Evolutionary conservation across 2,888 invertebrate species (phyloP), one percentile per base, ranked within the genome.

Genomic region (Danaus chrysippus): DNA sequence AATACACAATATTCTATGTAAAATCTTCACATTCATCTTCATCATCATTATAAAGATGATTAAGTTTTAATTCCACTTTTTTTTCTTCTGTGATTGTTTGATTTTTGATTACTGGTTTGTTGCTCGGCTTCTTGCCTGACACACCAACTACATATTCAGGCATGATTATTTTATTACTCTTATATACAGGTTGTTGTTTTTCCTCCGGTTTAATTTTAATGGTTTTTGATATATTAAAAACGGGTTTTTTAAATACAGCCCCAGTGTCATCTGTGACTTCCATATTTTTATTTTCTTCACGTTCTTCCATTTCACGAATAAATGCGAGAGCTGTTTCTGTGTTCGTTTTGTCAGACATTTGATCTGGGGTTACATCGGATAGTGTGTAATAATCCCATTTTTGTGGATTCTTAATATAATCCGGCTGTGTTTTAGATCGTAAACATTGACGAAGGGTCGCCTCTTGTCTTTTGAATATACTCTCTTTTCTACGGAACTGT

Each of bases 361-460:
- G 96, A 13, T 93, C 93, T 62, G 91, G 92, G 9, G 92, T 91
- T 3, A 96, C 96, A 92, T 97, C 96, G 34, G 93, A 94, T 15
- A 97, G 82, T 13, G 94, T 93, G 75, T 97, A 97, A 75, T 94
- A 95, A 11, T 93, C 94, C 95, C 96, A 97, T 76, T 95, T 96
- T 65, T 95, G 93, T 12, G 97, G 97, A 84, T 96, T 94, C 68
- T 92, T 93, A 74, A 94, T 92, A 74, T 93, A 93, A 68, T 78
- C 86, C 62, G 82, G 87, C 64, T 79, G 76, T 61, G 73, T 84
- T 77, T 76, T 89, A 13, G 73, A 84, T 56, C 92, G 91, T 43
- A 93, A 81, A 71, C 93, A 93, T 65, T 92, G 91, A 0, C 83
- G 81, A 58, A 94, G 91, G 2, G 94, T 94, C 15, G 93, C 92